Evolutionary conservation across 1,140 invertebrate species (phyloP).

Genomic region (Leptinotarsa undecemlineata): DNA sequence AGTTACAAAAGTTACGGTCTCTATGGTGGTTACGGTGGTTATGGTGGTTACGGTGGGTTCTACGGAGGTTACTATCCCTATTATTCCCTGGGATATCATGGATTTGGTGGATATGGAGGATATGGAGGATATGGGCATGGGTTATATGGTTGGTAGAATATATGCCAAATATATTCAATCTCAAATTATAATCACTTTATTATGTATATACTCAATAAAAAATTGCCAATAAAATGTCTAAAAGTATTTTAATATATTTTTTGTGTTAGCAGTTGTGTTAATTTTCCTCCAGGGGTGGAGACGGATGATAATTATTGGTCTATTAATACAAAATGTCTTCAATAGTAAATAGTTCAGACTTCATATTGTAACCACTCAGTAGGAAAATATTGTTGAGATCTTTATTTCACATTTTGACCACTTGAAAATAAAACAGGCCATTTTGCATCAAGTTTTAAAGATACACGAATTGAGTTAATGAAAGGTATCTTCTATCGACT

Average conservation of each 20-base stretch:
- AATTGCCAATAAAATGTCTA: conserved; percentile 27
- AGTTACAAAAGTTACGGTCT: conserved; percentile 30
- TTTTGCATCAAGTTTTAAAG: no score
- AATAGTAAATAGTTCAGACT: no score
- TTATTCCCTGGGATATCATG: conserved; percentile 27
- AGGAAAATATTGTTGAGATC: no score
- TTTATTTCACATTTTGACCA: no score
- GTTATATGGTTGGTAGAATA: not conserved
- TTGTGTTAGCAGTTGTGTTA: no score
- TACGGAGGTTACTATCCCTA: conserved; percentile 27
- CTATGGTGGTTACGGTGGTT: conserved; percentile 32
- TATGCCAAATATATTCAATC: not conserved
- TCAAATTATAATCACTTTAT: not conserved
- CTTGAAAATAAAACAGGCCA: no score
- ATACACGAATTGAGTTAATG: no score
- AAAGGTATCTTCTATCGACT: no score
- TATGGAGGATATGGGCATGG: not conserved
- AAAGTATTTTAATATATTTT: not conserved
- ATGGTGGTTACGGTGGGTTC: conserved; percentile 36
- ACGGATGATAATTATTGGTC: no score
- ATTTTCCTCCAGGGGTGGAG: no score
- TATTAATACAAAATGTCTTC: no score
- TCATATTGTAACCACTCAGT: no score
- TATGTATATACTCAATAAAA: not conserved
- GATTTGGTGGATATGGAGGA: conserved; percentile 25